A percentile compares a stretch with the other conserved stretches of the same genome.
Conservation (phyloP, 1,140 invertebrate species). For the Heliconius hewitsoni region DNA sequence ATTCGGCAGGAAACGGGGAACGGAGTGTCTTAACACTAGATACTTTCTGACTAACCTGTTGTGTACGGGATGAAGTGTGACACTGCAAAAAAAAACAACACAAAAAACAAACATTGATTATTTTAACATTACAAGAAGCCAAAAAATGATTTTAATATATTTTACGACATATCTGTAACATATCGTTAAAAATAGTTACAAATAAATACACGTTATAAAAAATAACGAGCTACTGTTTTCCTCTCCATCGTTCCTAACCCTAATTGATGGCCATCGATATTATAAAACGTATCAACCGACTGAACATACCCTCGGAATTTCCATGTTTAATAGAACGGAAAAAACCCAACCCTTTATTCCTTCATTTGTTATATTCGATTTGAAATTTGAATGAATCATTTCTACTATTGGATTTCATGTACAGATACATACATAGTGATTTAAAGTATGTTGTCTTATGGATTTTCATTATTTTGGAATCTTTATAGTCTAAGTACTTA, state of each 20-base stretch:
- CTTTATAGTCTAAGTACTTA: too few species aligned
- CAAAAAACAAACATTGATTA: neutral
- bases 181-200: neutral
- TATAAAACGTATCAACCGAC: slow-evolving; percentile 8
- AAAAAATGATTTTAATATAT: too few species aligned
- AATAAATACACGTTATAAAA: neutral
- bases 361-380: slow-evolving; percentile 4
- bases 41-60: too few species aligned
- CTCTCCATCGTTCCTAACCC: neutral
- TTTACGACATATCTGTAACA: neutral
- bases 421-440: neutral
- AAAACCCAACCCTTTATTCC: slow-evolving; percentile 5
- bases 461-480: too few species aligned
- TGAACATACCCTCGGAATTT: slow-evolving; percentile 4
- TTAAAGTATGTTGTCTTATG: too few species aligned
- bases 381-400: neutral
- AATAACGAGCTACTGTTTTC: slow-evolving; percentile 1
- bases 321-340: slow-evolving; percentile 8
- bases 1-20: too few species aligned
- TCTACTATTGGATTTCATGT: neutral
- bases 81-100: neutral
- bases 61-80: neutral
- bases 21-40: too few species aligned
- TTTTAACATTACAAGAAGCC: too few species aligned
- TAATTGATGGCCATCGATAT: slow-evolving; percentile 9